Conservation (phyloP, 2,113 vertebrate species). For the Bathybates hornii region DNA sequence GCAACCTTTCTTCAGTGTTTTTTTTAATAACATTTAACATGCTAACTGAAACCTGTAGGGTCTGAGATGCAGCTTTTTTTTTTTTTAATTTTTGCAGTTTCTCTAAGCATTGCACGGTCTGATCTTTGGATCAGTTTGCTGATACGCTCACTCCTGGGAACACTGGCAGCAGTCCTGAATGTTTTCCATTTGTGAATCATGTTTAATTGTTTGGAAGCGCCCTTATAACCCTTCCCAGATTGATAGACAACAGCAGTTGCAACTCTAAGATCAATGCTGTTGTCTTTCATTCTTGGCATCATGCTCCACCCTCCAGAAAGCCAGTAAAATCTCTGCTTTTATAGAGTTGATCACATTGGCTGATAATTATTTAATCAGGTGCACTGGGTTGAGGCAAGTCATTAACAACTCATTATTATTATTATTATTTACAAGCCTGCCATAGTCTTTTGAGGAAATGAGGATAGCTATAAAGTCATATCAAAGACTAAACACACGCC, state of each 20-base stretch:
- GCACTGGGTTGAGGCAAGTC: background rate
- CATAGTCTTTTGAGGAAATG: background rate
- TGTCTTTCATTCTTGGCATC: background rate
- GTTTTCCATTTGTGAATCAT: background rate
- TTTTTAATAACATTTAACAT: background rate
- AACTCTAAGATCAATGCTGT: background rate
- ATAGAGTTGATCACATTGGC: background rate
- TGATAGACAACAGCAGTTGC: background rate
- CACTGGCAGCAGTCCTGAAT: background rate
- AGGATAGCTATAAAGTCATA: background rate
- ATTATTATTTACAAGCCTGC: background rate
- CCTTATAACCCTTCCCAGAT: background rate
- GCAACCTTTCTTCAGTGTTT: background rate
- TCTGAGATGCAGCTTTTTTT: background rate
- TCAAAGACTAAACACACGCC: background rate
- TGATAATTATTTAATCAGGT: background rate
- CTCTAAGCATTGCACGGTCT: background rate
- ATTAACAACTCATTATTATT: background rate
- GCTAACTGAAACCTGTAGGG: background rate
- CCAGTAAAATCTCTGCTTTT: background rate
- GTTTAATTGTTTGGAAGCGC: background rate
- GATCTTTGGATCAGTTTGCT: background rate
- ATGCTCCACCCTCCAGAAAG: background rate
- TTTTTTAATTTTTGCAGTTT: background rate
- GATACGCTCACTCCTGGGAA: rapidly evolving